Conservation (phyloP, 2,797 vertebrate genomes). For the Enteromius afrohamiltoni region DNA sequence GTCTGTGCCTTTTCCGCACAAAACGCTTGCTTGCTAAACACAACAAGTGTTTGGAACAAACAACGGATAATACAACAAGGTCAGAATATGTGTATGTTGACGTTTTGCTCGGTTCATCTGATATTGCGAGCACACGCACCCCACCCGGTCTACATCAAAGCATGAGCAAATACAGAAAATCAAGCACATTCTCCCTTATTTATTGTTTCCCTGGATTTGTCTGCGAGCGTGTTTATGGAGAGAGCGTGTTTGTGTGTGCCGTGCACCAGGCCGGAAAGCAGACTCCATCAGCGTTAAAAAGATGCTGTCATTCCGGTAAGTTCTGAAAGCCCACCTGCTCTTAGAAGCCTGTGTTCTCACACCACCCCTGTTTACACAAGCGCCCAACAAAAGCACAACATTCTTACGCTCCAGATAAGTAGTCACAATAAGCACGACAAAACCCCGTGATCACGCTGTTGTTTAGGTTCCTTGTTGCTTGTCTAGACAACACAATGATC, state of each 20-base stretch:
- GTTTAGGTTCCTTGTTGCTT: constrained; percentile 77
- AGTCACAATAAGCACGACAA: constrained; percentile 67
- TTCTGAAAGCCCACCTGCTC: constrained; percentile 78
- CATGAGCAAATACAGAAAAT: constrained; percentile 63
- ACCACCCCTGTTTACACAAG: constrained; percentile 78
- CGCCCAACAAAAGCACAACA: constrained; percentile 80
- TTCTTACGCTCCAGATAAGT: constrained; percentile 77
- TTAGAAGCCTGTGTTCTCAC: constrained; percentile 73
- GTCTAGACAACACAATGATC: constrained; percentile 77
- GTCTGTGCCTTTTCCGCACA: constrained; percentile 60
- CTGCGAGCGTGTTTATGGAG: constrained; percentile 27
- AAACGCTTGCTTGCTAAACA: constrained; percentile 74
- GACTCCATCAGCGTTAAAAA: constrained; percentile 44
- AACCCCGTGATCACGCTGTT: constrained; percentile 65
- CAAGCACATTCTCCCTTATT: constrained; percentile 35
- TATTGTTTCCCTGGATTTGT: constrained; percentile 33
- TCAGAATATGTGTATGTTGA: constrained; percentile 81
- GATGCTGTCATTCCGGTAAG: constrained; percentile 66
- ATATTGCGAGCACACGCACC: constrained; percentile 69
- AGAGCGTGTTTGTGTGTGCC: constrained; percentile 41
- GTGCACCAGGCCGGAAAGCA: constrained; percentile 29
- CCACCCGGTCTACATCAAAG: constrained; percentile 72
- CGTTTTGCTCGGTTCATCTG: constrained; percentile 74
- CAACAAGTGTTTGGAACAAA: constrained; percentile 81
- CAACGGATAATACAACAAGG: constrained; percentile 76